A percentile compares a stretch with the other conserved stretches of the same genome.
phyloP scores from a whole-genome alignment of 2,888 invertebrate genomes.

The Macrosiphum euphorbiae region DNA sequence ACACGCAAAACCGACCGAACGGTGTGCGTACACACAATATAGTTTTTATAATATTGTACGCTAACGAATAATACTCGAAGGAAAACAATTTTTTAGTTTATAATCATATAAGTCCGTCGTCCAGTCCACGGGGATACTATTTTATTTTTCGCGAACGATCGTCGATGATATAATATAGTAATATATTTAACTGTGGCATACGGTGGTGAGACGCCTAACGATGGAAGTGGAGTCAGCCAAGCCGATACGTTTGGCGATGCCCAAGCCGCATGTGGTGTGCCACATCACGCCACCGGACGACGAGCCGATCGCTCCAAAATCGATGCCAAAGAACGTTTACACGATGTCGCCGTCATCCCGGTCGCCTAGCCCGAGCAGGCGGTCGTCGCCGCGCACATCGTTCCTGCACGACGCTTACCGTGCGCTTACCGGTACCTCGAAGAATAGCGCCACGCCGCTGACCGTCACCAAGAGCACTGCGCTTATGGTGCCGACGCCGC shows the following conservation, averaged over 20 bases:
- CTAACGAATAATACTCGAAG: background rate
- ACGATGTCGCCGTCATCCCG: constrained; percentile 63
- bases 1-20: background rate
- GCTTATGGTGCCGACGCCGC: constrained; percentile 9
- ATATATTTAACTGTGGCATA: too few relatives aligned
- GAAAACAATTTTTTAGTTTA: background rate
- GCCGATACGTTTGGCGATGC: constrained; percentile 41
- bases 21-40: background rate
- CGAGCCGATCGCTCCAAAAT: constrained; percentile 47
- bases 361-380: constrained; percentile 64
- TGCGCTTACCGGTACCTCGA: constrained; percentile 61
- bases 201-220: background rate
- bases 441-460: background rate
- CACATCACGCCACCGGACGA: constrained; percentile 63
- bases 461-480: background rate
- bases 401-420: constrained; percentile 59
- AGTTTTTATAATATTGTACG: background rate
- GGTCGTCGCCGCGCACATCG: constrained; percentile 66
- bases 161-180: background rate
- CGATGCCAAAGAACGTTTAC: constrained; percentile 64
- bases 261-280: constrained; percentile 58
- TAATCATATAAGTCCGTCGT: background rate
- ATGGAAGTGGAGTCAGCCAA: constrained; percentile 54
- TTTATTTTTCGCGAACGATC: background rate
- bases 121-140: background rate